A percentile compares a stretch with the other conserved stretches of the same genome.
Evolutionary conservation across 2,113 vertebrate species (phyloP).

Genomic region (Mionectes macconnelli): DNA sequence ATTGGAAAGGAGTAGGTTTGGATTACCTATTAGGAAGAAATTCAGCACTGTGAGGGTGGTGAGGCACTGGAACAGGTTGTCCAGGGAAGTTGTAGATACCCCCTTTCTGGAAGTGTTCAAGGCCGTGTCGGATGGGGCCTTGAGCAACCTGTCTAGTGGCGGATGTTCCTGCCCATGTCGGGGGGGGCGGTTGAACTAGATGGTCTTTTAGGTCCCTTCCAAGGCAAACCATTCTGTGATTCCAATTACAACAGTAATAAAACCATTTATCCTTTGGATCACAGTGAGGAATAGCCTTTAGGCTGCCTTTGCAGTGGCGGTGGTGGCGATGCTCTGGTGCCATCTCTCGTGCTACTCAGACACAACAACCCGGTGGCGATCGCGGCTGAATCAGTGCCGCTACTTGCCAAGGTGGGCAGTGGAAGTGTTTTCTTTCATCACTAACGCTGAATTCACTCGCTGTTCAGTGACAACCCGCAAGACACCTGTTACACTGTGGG

Average conservation of each 20-base stretch:
- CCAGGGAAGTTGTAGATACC: background rate
- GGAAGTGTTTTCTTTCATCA: accelerated
- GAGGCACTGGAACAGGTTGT: background rate
- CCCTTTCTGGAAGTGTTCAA: background rate
- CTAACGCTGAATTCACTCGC: background rate
- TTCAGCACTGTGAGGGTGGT: too few relatives aligned
- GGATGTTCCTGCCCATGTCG: background rate
- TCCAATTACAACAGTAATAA: accelerated
- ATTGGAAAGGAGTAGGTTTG: background rate
- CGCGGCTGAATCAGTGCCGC: accelerated
- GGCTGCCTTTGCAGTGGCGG: background rate
- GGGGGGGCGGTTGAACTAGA: background rate
- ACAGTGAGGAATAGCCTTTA: accelerated
- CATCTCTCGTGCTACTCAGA: background rate
- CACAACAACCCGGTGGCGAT: background rate
- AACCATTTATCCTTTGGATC: accelerated
- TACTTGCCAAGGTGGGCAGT: accelerated
- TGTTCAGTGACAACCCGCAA: background rate
- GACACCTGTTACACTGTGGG: accelerated
- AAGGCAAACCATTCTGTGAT: background rate
- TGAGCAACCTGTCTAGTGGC: background rate
- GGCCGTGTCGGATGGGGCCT: background rate
- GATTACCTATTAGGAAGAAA: background rate
- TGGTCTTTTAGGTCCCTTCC: background rate
- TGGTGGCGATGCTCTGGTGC: background rate